A percentile compares a stretch with the other conserved stretches of the same genome.
phyloP scores from a whole-genome alignment of 2,888 invertebrate species.

The Cremastinae sp. region DNA sequence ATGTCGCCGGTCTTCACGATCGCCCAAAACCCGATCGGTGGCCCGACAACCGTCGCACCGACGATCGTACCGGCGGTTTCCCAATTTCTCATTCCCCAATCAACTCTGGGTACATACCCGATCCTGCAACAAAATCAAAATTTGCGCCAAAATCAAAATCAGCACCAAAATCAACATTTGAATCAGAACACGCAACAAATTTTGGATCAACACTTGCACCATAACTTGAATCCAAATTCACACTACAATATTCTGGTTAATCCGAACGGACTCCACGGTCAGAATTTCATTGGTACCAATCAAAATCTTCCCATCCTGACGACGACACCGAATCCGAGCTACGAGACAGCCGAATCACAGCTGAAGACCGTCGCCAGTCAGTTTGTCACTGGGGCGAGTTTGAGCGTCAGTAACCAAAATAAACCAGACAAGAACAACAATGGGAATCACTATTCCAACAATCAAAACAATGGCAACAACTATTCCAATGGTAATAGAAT shows the following conservation, averaged over 20 bases:
- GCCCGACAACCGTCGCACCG: conserved; percentile 46
- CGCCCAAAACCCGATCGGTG: conserved; percentile 63
- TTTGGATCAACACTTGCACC: conserved; percentile 47
- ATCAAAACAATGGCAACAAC: conserved; percentile 53
- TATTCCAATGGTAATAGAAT: conserved; percentile 62
- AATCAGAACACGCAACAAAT: too few relatives aligned
- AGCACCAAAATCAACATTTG: too few relatives aligned
- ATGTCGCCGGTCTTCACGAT: conserved; percentile 72
- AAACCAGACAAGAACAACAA: conserved; percentile 40
- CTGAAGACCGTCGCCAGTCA: conserved; percentile 63
- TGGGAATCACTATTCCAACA: conserved; percentile 24
- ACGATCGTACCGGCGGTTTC: conserved; percentile 15
- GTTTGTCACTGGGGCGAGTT: conserved; percentile 71
- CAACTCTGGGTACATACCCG: too few relatives aligned
- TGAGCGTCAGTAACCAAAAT: conserved; percentile 70
- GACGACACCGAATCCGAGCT: conserved; percentile 56
- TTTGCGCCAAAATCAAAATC: too few relatives aligned
- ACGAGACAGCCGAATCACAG: conserved; percentile 60
- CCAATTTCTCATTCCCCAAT: conserved; percentile 52
- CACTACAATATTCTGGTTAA: conserved; percentile 71
- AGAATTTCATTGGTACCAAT: conserved; percentile 64
- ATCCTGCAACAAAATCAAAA: too few relatives aligned
- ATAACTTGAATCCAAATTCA: conserved; percentile 49
- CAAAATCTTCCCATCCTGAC: conserved; percentile 37
- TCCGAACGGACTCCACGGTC: conserved; percentile 70